phyloP scores from a whole-genome alignment of 2,797 vertebrate genomes.

The Ptychobarbus kaznakovi region DNA sequence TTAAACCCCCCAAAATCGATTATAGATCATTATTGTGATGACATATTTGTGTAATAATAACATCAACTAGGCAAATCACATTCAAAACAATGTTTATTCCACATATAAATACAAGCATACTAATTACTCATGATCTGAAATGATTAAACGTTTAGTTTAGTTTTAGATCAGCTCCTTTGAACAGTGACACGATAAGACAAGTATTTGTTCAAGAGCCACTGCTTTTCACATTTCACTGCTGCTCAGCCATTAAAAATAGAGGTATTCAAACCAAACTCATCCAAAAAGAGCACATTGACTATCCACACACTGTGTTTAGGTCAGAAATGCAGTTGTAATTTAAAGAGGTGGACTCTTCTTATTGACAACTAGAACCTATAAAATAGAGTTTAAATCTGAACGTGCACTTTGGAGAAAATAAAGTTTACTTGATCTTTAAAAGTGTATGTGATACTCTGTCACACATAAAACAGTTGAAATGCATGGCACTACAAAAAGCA shows the following conservation, averaged over 20 bases:
- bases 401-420: background rate
- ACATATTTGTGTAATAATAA: background rate
- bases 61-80: background rate
- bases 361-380: background rate
- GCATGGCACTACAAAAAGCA: constrained; percentile 3
- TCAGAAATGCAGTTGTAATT: background rate
- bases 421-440: background rate
- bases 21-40: background rate
- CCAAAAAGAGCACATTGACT: background rate
- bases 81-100: constrained; percentile 13
- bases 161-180: background rate
- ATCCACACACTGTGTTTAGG: background rate
- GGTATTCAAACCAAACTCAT: background rate
- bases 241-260: background rate
- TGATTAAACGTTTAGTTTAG: background rate
- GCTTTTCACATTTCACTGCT: background rate
- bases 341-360: background rate
- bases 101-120: background rate
- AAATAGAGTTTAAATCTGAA: background rate
- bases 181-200: background rate
- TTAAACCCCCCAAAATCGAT: background rate
- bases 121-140: background rate
- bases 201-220: background rate
- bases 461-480: background rate
- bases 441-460: background rate